Evolutionary conservation across 2,797 vertebrate genomes (phyloP).

Genomic region (Anisognathus igniventris): DNA sequence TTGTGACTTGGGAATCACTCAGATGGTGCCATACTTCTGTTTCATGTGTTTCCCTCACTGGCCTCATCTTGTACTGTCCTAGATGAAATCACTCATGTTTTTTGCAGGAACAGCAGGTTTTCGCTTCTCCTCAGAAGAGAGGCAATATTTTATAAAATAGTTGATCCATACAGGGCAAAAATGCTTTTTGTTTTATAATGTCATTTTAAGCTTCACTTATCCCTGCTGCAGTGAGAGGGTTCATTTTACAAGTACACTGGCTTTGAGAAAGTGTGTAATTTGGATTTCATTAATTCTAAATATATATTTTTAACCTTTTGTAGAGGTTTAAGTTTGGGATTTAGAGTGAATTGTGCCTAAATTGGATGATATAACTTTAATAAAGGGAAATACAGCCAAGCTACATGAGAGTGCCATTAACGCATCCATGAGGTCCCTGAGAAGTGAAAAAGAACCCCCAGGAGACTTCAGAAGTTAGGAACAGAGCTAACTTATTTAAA

Average conservation of each 20-base stretch:
- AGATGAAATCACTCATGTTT: background rate
- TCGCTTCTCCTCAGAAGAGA: background rate
- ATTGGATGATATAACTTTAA: slow-evolving; percentile 39
- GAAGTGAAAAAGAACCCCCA: slow-evolving; percentile 1
- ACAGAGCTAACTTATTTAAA: background rate
- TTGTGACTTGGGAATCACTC: background rate
- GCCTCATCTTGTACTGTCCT: background rate
- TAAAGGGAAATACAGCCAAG: slow-evolving; percentile 38
- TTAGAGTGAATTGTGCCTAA: background rate
- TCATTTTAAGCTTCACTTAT: slow-evolving; percentile 27
- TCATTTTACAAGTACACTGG: slow-evolving; percentile 1
- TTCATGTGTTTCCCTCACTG: background rate
- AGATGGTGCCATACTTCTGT: background rate
- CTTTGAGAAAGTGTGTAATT: background rate
- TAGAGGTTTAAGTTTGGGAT: background rate
- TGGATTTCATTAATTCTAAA: slow-evolving; percentile 16
- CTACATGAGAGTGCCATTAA: slow-evolving; percentile 28
- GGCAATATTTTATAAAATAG: background rate
- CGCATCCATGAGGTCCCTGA: background rate
- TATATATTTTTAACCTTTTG: background rate
- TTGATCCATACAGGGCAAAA: background rate
- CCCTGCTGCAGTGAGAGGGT: background rate
- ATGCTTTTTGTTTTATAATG: background rate
- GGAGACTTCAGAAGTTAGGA: slow-evolving; percentile 17
- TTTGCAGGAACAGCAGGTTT: background rate